These are phyloP conservation scores for Ridgeia piscesae DNA, from an alignment of 1,140 invertebrate species.

Conservation along the genomic window DNA sequence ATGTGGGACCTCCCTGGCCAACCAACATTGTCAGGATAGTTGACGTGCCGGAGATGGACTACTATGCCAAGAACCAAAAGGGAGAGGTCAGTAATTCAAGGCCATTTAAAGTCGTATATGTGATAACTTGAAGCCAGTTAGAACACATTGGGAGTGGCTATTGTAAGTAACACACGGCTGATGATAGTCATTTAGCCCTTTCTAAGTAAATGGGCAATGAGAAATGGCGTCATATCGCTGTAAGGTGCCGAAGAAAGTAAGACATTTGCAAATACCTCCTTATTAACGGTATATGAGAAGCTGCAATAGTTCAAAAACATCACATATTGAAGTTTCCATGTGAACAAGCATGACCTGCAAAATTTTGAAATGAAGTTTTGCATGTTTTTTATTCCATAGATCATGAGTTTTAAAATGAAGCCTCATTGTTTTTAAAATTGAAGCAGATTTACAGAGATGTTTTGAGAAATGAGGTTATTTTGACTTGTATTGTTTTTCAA, in stretches of 20 bases:
- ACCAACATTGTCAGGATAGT: conserved; percentile 91
- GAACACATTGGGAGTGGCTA: background rate
- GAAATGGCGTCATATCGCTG: background rate
- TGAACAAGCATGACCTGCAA: too few species aligned
- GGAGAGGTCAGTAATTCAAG: conserved; percentile 48
- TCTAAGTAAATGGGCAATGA: background rate
- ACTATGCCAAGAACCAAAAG: conserved; percentile 69
- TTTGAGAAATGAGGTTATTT: too few species aligned
- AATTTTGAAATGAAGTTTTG: too few species aligned
- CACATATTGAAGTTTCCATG: too few species aligned
- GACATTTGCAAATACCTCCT: background rate
- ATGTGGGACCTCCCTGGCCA: conserved; percentile 90
- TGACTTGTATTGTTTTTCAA: too few species aligned
- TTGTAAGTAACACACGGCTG: background rate
- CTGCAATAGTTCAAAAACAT: background rate
- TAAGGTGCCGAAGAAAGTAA: background rate
- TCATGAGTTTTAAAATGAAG: too few species aligned
- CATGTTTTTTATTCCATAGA: too few species aligned
- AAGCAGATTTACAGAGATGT: too few species aligned
- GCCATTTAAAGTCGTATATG: background rate
- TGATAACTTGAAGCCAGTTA: background rate
- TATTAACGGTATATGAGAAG: background rate
- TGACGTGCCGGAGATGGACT: conserved; percentile 98
- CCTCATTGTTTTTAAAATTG: too few species aligned
- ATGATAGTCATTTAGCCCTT: background rate